These are phyloP conservation scores for Podotricha telesiphe DNA, from an alignment of 2,888 invertebrate genomes.

Conservation along the genomic window DNA sequence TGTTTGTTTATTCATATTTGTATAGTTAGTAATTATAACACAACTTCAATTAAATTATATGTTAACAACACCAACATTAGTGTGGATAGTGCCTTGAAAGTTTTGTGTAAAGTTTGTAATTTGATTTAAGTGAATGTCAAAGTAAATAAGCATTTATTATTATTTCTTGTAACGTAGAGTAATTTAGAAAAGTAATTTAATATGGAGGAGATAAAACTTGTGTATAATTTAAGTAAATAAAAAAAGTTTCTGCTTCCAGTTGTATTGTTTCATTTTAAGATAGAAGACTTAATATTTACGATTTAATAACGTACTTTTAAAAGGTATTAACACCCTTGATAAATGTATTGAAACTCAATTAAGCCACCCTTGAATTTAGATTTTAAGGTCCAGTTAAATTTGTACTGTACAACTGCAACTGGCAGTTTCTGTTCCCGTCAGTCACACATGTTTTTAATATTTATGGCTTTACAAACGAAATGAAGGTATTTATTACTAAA, in stretches of 20 bases:
- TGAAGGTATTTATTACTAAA: no score
- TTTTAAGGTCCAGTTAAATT: no score
- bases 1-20: not conserved
- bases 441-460: no score
- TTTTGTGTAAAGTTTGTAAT: conserved; percentile 20
- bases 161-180: conserved; percentile 1
- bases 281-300: not conserved
- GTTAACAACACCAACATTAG: conserved; percentile 8
- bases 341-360: no score
- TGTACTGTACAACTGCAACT: no score
- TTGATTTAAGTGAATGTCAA: not conserved
- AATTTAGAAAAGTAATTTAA: not conserved
- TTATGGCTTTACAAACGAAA: no score
- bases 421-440: no score
- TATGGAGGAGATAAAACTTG: conserved; percentile 2
- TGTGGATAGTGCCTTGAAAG: conserved; percentile 23
- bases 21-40: not conserved
- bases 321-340: no score
- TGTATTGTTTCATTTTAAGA: not conserved
- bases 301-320: not conserved
- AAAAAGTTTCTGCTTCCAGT: not conserved
- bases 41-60: not conserved
- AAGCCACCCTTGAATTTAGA: no score
- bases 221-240: conserved; percentile 9
- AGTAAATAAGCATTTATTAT: conserved; percentile 11